Base-by-base conservation (phyloP, 2,888 invertebrate genomes). In the Sicus ferrugineus region DNA sequence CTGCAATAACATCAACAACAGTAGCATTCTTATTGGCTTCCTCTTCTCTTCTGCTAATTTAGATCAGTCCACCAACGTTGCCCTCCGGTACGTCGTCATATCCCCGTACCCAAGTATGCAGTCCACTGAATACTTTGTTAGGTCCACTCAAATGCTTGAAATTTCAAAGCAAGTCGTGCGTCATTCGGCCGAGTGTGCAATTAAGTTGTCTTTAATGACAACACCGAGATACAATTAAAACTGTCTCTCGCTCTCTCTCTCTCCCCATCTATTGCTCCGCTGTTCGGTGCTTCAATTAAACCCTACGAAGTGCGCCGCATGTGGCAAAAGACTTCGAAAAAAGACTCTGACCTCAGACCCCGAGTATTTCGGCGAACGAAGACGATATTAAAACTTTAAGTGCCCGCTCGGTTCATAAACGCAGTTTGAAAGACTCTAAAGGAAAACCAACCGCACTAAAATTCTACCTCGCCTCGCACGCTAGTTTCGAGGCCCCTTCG, bases 241-340 rank as follows among this genome's bases (percentile, higher is more conserved):
- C 14, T 21, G 21, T 42, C 23, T 42, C 28, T 42, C 14, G 28
- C 1, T 54, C 56, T 61, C 42, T 61, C 14, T 42, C 26, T 23
- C 19, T n/a, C 11, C 16, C 42, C 5, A 26, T 16, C 11, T 19
- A 59, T n/a, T n/a, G 61, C 16, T 23, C 19, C 54, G 38, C 31
- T 38, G 54, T 31, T 65, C 65, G 54, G 52, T 34, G 52, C n/a
- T 26, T 31, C 54, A 65, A 65, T 65, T 65, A 38, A 54, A 48
- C 28, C 16, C 23, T n/a, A 54, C 52, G 54, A n/a, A 11, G 48
- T 16, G 61, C 58, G 19, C 62, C 62, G 26, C 46, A 42, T 21
- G 62, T 26, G 62, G 62, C 28, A 42, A 23, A n/a, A n/a, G n/a
- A n/a, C 16, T 62, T 46, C 26, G 14, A 28, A n/a, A 42, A n/a